Evolutionary conservation across 2,888 invertebrate species (phyloP), one percentile per base, ranked within the genome.

Genomic region (Gandaritis pyraliata): DNA sequence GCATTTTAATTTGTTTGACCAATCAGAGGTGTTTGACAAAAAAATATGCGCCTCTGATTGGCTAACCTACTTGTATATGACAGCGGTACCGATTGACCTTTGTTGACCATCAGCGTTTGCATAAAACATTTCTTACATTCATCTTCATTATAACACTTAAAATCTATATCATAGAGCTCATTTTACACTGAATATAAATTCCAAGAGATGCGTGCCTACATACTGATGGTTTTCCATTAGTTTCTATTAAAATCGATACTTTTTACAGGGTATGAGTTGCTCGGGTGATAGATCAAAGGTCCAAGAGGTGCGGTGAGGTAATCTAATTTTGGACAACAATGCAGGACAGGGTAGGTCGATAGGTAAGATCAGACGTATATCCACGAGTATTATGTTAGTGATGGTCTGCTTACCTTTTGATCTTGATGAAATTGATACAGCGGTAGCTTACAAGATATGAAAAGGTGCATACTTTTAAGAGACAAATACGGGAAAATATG

Each of bases 161-260:
- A 23, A 3, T 23, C 23, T 23, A 5, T 23, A 6, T 6, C 38
- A 50, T 18, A 50, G 7, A 39, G 50, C 15, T 38, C n/a, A 18
- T 38, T 50, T 50, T 8, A 8, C 33, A 33, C 33, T 33, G n/a
- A 18, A 38, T n/a, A 12, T 23, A 1, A n/a, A n/a, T 15, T 10
- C 10, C 6, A 29, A 43, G 41, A 41, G 53, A 16, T 13, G 2
- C 18, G 33, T n/a, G 43, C 3, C 3, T n/a, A 10, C 47, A 61
- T 47, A 51, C 41, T 47, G 56, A 48, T 36, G 16, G 47, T 53
- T 58, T 53, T 62, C 57, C 49, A 53, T 43, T 52, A 57, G 47
- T 53, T 58, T 62, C 57, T 53, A 53, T 43, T 48, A 57, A n/a
- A 62, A 58, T 58, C 61, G 57, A 62, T 62, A 38, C 51, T 56